Evolutionary conservation across 2,113 vertebrate species (phyloP).

Genomic region (Nycticorax nycticorax): DNA sequence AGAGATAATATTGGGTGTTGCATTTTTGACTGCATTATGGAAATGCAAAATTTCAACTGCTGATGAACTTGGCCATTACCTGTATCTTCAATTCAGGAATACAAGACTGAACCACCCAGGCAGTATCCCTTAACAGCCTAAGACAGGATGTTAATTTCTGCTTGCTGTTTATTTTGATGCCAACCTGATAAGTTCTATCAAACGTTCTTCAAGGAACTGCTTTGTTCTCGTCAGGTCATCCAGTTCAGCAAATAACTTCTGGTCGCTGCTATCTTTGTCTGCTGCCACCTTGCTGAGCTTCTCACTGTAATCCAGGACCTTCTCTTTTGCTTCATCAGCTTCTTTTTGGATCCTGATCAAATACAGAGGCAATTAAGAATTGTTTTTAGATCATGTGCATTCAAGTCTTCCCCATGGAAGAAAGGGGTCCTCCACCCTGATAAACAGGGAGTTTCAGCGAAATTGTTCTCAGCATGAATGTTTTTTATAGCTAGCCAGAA

Average conservation of each 20-base stretch:
- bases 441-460: neutral
- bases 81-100: neutral
- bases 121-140: neutral
- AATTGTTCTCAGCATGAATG: neutral
- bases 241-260: conserved; percentile 85
- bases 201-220: conserved; percentile 90
- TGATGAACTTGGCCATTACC: neutral
- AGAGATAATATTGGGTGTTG: neutral
- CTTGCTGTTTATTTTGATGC: neutral
- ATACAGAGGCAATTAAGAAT: conserved; percentile 7
- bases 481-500: neutral
- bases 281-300: conserved; percentile 77
- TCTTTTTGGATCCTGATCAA: conserved; percentile 80
- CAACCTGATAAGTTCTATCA: conserved; percentile 94
- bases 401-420: neutral
- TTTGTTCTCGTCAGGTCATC: conserved; percentile 92
- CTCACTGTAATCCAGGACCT: conserved; percentile 79
- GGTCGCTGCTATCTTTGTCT: conserved; percentile 81
- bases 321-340: conserved; percentile 71
- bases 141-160: neutral
- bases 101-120: neutral
- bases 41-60: neutral
- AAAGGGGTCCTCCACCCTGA: neutral
- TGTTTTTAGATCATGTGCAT: neutral
- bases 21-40: neutral